Conservation (phyloP, 2,888 invertebrate genomes). For the Pyrrhopygopsis socrates region DNA sequence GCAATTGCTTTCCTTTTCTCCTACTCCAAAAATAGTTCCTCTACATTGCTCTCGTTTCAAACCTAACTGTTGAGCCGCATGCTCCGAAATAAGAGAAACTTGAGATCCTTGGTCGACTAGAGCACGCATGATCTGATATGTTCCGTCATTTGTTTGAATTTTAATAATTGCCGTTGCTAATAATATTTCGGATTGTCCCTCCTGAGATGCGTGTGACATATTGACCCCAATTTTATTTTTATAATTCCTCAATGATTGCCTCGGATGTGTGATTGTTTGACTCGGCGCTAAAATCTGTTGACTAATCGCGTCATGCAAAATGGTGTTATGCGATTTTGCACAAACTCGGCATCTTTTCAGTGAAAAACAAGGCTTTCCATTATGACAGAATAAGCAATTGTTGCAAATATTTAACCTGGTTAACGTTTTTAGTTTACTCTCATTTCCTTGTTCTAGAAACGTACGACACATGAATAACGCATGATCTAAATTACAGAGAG, state of each 20-base stretch:
- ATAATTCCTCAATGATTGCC: too few species aligned
- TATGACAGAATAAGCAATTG: background rate
- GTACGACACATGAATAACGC: too few species aligned
- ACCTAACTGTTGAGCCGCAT: background rate
- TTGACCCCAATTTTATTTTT: too few species aligned
- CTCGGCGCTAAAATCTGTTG: too few species aligned
- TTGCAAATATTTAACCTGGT: background rate
- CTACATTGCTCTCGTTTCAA: background rate
- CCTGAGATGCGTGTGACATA: background rate
- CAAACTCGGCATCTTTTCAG: background rate
- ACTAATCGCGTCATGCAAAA: background rate
- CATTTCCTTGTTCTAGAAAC: too few species aligned
- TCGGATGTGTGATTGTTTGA: too few species aligned
- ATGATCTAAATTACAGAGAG: too few species aligned
- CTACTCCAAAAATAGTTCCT: background rate
- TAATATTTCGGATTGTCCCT: background rate
- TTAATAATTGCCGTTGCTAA: background rate
- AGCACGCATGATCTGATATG: background rate
- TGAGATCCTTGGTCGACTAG: background rate
- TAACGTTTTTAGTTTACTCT: background rate
- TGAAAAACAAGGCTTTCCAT: background rate
- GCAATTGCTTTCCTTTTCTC: background rate
- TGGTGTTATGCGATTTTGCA: background rate
- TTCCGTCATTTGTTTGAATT: background rate
- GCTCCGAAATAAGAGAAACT: background rate